Base-by-base conservation (phyloP, 2,113 vertebrate genomes). In the Salvelinus alpinus region DNA sequence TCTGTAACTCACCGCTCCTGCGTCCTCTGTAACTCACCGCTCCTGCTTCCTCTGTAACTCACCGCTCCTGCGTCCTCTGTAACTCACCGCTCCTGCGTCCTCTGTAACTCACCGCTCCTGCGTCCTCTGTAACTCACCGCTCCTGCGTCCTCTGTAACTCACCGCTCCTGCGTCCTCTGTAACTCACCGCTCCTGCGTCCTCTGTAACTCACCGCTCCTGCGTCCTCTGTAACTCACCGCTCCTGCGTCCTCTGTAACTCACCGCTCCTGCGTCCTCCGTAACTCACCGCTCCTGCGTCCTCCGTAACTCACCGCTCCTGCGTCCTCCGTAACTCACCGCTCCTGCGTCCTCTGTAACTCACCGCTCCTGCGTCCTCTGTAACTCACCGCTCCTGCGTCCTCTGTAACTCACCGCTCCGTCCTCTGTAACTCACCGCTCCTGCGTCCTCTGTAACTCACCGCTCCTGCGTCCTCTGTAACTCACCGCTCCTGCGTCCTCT, bases 261-360 rank as follows among this genome's bases (percentile, higher is more conserved):
- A 24, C 24, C 24, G 24, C 24, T 24, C 24, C 24, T 24, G 24
- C 24, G 24, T 24, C 24, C 24, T 24, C 24, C 1, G 24, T 24
- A 24, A 24, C 24, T 24, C 24, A 24, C 24, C 24, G 27, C 27
- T 27, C 27, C 81, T 79, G 67, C 82, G 86, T 88, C 88, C 24
- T 24, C 24, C 1, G 24, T 24, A 24, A 24, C 24, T 24, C 24
- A 24, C 24, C 24, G 16, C 57, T 86, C 89, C 91, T 85, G 88
- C 89, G 90, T 90, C 93, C 92, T 93, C 90, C 92, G 93, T 93
- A 89, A 89, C 88, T 88, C n/a, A n/a, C n/a, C 25, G 25, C 25
- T 24, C 24, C 24, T 24, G 24, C 24, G 24, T 24, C 24, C 24
- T 24, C 24, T 24, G 24, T 24, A 24, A 24, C 24, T 24, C 24